Evolutionary conservation across 2,888 invertebrate species (phyloP), one percentile per base, ranked within the genome.

Genomic region (Trichogramma evanescens): DNA sequence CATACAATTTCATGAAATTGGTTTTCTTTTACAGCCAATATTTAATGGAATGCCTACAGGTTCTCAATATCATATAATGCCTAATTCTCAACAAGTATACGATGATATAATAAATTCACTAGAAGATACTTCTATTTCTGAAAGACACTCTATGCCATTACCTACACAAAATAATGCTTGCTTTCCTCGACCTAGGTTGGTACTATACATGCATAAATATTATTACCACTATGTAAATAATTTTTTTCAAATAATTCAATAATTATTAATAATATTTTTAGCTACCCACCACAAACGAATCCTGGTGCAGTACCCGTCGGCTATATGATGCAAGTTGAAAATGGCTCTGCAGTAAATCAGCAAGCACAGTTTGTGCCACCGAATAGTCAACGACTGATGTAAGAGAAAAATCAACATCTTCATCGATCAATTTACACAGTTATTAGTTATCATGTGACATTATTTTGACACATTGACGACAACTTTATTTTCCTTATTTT

Each of bases 351-450:
- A 56, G 61, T 71, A 48, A 72, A 67, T 60, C 76, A 74, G 61
- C 74, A 70, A 66, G 65, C 71, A 41, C 75, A 75, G 63, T 76
- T 73, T 62, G 70, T 73, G 60, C 70, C 77, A 57, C 67, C 72
- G n/a, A 77, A 72, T 54, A 73, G 75, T 57, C 77, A 77, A 62
- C 76, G 72, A 59, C 73, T 76, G 72, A 75, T 75, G 74, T 76
- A 71, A 74, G 68, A 45, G 54, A 50, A 54, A 54, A 63, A 26
- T 26, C 26, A 26, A 26, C 26, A 26, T 26, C 26, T 26, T 26
- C 26, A 26, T 26, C 26, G 3, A 26, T 26, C 26, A 26, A 26
- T 26, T 26, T 2, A 26, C 26, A 26, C 26, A 26, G 26, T 26
- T 26, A 26, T 26, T 26, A 26, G 26, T 26, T 26, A 26, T 26